These are phyloP conservation scores for Lissocephala sabroskyi DNA, from an alignment of 2,888 invertebrate genomes.

Conservation along the genomic window DNA sequence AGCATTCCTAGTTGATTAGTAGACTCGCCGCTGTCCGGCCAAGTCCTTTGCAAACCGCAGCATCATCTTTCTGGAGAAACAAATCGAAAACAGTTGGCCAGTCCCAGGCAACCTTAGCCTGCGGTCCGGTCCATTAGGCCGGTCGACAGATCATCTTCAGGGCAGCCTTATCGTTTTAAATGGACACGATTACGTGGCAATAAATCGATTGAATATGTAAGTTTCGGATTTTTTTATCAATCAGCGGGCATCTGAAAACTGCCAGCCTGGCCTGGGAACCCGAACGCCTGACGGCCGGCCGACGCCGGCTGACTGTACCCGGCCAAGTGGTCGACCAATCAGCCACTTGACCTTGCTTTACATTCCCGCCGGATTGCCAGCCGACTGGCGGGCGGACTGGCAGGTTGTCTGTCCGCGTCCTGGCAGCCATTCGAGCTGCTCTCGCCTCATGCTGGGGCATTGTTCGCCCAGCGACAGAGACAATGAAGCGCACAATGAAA, in stretches of 20 bases:
- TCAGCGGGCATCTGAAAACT: neutral
- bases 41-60: too few relatives aligned
- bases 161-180: conserved; percentile 38
- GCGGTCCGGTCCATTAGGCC: conserved; percentile 39
- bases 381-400: conserved; percentile 8
- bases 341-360: conserved; percentile 22
- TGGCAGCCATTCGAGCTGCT: conserved; percentile 37
- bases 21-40: conserved; percentile 1
- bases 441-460: conserved; percentile 53
- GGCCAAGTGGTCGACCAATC: neutral
- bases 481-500: conserved; percentile 47
- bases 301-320: conserved; percentile 27
- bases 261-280: conserved; percentile 29
- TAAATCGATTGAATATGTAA: conserved; percentile 9
- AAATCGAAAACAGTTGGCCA: conserved; percentile 39
- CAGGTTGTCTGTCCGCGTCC: conserved; percentile 33
- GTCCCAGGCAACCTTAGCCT: conserved; percentile 23
- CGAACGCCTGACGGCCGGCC: too few relatives aligned
- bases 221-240: neutral
- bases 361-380: too few relatives aligned
- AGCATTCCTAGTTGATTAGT: too few relatives aligned
- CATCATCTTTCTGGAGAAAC: conserved; percentile 38
- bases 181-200: conserved; percentile 43
- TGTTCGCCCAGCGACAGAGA: conserved; percentile 48
- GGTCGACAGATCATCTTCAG: too few relatives aligned